These are phyloP conservation scores for Meta bourneti DNA, from an alignment of 2,888 invertebrate genomes.

Conservation along the genomic window DNA sequence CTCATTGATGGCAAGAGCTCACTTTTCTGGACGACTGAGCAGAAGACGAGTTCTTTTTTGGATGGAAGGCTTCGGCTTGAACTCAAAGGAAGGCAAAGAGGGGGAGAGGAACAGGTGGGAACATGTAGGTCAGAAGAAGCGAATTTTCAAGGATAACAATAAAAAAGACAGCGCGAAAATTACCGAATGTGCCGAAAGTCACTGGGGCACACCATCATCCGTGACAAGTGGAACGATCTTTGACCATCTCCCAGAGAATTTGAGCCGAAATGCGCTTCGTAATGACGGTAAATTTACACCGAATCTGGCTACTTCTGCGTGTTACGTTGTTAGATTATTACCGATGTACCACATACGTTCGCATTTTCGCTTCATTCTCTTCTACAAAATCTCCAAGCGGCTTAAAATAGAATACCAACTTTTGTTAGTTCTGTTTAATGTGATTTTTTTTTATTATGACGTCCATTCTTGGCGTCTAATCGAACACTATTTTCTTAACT, in stretches of 20 bases:
- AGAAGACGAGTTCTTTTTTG: not conserved
- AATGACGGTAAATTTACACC: not conserved
- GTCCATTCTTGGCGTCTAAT: not conserved
- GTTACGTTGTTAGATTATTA: not conserved
- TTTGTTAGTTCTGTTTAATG: not conserved
- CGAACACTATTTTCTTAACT: too few relatives aligned
- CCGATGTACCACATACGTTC: not conserved
- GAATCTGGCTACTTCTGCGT: not conserved
- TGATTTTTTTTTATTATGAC: not conserved
- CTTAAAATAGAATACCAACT: not conserved
- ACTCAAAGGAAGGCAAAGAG: slow-evolving; percentile 13
- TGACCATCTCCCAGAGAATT: not conserved
- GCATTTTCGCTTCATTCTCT: not conserved
- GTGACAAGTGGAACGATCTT: slow-evolving; percentile 56
- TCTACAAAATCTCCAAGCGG: not conserved
- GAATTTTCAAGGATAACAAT: slow-evolving; percentile 51
- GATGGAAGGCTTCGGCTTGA: slow-evolving; percentile 9
- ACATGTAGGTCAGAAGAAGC: slow-evolving; percentile 53
- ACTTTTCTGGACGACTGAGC: slow-evolving; percentile 27
- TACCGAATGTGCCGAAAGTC: slow-evolving; percentile 41
- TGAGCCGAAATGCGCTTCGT: not conserved
- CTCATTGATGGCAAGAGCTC: not conserved
- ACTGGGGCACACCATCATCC: slow-evolving; percentile 36
- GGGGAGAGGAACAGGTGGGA: not conserved
- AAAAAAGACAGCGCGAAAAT: slow-evolving; percentile 28